Conservation (phyloP, 2,888 invertebrate genomes). For the Leptarthrus brevirostris region DNA sequence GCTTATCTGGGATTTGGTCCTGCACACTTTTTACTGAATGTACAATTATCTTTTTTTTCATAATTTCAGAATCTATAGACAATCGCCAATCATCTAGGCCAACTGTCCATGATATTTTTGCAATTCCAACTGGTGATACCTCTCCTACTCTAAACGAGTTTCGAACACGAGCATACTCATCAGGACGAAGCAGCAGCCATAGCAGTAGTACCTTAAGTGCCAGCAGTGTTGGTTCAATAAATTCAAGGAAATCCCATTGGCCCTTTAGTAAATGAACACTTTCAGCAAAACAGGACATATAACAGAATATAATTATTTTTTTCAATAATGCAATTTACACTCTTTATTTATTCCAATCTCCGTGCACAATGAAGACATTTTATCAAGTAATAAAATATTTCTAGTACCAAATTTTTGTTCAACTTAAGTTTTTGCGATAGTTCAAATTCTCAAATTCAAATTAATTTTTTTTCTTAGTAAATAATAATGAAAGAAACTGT, state of each 20-base stretch:
- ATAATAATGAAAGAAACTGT: neutral
- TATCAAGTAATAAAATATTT: neutral
- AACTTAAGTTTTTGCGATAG: neutral
- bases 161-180: constrained; percentile 55
- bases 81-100: constrained; percentile 59
- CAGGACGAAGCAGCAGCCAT: constrained; percentile 54
- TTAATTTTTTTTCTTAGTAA: constrained; percentile 2
- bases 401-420: constrained; percentile 9
- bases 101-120: constrained; percentile 68
- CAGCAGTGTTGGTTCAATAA: constrained; percentile 54
- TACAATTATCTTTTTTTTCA: too few species aligned
- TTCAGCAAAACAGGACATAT: neutral
- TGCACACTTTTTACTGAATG: too few species aligned
- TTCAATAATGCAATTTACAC: constrained; percentile 24
- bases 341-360: constrained; percentile 11
- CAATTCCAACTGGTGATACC: constrained; percentile 62
- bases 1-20: too few species aligned
- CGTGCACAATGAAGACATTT: neutral
- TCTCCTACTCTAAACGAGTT: constrained; percentile 54
- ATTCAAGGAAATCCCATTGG: constrained; percentile 56
- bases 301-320: neutral
- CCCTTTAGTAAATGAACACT: constrained; percentile 55
- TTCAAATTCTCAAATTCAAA: constrained; percentile 5
- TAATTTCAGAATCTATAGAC: constrained; percentile 49
- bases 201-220: constrained; percentile 56